Evolutionary conservation across 2,113 vertebrate genomes (phyloP).

Genomic region (Notarius lentiginosus): DNA sequence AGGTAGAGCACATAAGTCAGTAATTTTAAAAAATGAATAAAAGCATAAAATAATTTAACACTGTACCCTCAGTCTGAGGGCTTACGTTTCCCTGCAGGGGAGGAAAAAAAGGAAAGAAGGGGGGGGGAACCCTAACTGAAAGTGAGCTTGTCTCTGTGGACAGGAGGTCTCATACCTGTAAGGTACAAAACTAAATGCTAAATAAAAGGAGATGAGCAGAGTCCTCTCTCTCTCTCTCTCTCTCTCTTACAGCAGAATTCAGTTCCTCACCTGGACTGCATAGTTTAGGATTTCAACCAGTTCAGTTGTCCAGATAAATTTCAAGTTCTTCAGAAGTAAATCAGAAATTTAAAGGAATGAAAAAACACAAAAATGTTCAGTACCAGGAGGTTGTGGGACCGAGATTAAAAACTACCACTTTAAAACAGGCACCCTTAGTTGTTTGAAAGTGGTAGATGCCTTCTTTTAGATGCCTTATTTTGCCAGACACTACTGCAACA

Average conservation of each 20-base stretch:
- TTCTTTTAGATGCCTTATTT: conserved; percentile 36
- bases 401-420: conserved; percentile 12
- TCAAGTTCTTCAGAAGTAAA: conserved; percentile 8
- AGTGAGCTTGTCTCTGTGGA: conserved; percentile 49
- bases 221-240: too few species aligned
- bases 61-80: conserved; percentile 76
- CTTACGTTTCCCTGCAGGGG: conserved; percentile 61
- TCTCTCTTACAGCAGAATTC: conserved; percentile 37
- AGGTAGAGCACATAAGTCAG: too few species aligned
- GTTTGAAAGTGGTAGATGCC: not conserved
- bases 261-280: conserved; percentile 39
- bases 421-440: not conserved
- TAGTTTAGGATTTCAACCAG: conserved; percentile 39
- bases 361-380: conserved; percentile 16
- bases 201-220: conserved; percentile 56
- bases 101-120: conserved; percentile 34
- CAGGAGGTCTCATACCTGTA: conserved; percentile 71
- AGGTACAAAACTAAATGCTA: conserved; percentile 74
- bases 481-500: conserved; percentile 42
- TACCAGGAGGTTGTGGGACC: not conserved
- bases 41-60: conserved; percentile 52
- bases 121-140: not conserved
- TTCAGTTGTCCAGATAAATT: conserved; percentile 23
- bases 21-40: conserved; percentile 26
- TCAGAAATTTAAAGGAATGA: not conserved